Base-by-base conservation (phyloP, 2,797 vertebrate genomes). In the Anguilla pacifica region DNA sequence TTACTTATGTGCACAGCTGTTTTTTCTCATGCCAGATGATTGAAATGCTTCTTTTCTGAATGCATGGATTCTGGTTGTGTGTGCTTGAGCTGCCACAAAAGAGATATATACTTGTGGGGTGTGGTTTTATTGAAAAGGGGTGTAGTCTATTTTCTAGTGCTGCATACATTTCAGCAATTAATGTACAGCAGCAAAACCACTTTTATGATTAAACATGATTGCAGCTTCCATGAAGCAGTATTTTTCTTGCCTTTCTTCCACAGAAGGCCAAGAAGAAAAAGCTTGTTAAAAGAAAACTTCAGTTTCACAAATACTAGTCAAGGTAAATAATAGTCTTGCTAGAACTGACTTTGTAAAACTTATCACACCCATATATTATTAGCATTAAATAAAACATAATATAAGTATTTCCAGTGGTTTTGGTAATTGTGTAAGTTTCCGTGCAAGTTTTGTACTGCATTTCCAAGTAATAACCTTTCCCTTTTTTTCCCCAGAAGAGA, bases 271-370 rank as follows among this genome's bases (percentile, higher is more conserved):
- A 70, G 70, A 2, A 53, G 22, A 1, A 93, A 85, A 85, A 91
- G 22, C 22, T 3, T 3, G 90, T 94, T 83, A 96, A 95, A 91
- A 93, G 93, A 90, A 95, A 92, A 89, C 95, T 96, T 35, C 92
- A 94, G 88, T 95, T 96, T 91, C 85, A 51, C 43, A 11, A 57
- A 67, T 51, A 86, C 31, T 43, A 64, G 28, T 0, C 59, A 35
- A 51, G 39, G 81, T 49, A 74, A 51, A 83, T 82, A 46, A 59
- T 67, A 35, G 35, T 77, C 74, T 72, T 11, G 70, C 28, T 9
- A 72, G 70, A 72, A 72, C 3, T 17, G 28, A 70, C 25, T n/a
- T n/a, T 70, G 25, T 25, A 61, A n/a, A 67, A 67, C 6, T n/a
- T 67, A 6, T 67, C 61, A n/a, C 61, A n/a, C 25, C 25, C 61